phyloP scores from a whole-genome alignment of 2,888 invertebrate genomes.

The Leucania comma region DNA sequence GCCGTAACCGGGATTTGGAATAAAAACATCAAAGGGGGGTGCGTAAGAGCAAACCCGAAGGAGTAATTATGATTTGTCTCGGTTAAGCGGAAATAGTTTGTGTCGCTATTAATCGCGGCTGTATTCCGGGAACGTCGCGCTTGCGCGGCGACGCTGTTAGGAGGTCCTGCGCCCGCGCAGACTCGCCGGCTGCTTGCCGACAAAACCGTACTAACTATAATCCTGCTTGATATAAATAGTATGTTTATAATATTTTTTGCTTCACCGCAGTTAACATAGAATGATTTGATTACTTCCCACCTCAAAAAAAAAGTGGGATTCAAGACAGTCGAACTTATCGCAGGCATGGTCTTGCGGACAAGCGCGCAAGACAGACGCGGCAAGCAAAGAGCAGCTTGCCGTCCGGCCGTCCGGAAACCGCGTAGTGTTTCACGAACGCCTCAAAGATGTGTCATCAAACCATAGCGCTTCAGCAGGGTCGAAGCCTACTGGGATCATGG shows the following conservation, averaged over 20 bases:
- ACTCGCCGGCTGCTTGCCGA: slow-evolving; percentile 66
- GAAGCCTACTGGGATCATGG: no score
- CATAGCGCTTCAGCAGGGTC: no score
- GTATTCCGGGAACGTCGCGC: slow-evolving; percentile 82
- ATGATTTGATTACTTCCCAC: no score
- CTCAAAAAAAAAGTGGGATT: no score
- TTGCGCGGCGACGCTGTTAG: slow-evolving; percentile 47
- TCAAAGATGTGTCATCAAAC: no score
- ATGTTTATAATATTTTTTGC: background rate
- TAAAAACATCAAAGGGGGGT: slow-evolving; percentile 90
- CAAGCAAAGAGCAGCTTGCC: no score
- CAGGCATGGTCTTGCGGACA: no score
- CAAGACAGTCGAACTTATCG: no score
- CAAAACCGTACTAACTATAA: slow-evolving; percentile 46
- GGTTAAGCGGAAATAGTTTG: slow-evolving; percentile 90
- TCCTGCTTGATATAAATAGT: background rate
- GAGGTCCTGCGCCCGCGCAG: slow-evolving; percentile 67
- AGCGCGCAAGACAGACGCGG: no score
- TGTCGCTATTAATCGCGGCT: slow-evolving; percentile 86
- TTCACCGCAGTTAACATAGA: background rate
- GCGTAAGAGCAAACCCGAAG: slow-evolving; percentile 86
- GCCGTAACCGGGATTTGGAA: slow-evolving; percentile 88
- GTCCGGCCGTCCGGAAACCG: no score
- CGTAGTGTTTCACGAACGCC: no score
- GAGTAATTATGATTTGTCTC: slow-evolving; percentile 90